Evolutionary conservation across 2,797 vertebrate species (phyloP), one percentile per base, ranked within the genome.

Genomic region (Molossus alvarezi): DNA sequence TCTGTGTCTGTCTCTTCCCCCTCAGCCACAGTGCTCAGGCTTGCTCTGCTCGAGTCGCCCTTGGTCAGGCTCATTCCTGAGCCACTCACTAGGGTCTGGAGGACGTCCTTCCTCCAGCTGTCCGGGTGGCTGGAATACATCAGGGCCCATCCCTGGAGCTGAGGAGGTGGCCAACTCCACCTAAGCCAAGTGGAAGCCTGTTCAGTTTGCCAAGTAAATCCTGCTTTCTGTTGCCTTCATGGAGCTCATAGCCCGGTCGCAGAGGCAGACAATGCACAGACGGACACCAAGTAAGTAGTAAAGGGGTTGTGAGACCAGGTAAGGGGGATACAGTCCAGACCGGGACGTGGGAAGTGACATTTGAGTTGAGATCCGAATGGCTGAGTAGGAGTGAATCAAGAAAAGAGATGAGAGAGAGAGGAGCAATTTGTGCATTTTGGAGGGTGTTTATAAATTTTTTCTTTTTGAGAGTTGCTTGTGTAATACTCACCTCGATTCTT

Each of bases 1-100:
- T 15, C 48, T 60, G 27, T 60, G 27, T 33, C 17, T 21, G 9
- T 11, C 57, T 64, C 37, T 64, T 76, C 65, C 25, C 81, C 55
- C 45, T 27, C 21, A 1, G 29, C 2, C 6, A 9, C 7, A 21
- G 18, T 1, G 3, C n/a, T 1, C 1, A 69, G 64, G n/a, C 37
- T 23, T 0, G 0, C 53, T 93, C 67, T 80, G 37, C 64, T 25
- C 27, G 79, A 73, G 25, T 51, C 18, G 4, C 48, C 23, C 55
- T 53, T 27, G 53, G n/a, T 72, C 69, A 60, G 23, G 29, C 33
- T 57, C 11, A n/a, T 9, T 64, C 37, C 33, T 62, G 55, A 95
- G 21, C 60, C 65, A 76, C 53, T 60, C 17, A 69, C 3, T n/a
- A 13, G 25, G 60, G 25, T n/a, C 23, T 14, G 3, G 65, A 90